phyloP scores from a whole-genome alignment of 2,113 vertebrate genomes.

The Thymallus thymallus region DNA sequence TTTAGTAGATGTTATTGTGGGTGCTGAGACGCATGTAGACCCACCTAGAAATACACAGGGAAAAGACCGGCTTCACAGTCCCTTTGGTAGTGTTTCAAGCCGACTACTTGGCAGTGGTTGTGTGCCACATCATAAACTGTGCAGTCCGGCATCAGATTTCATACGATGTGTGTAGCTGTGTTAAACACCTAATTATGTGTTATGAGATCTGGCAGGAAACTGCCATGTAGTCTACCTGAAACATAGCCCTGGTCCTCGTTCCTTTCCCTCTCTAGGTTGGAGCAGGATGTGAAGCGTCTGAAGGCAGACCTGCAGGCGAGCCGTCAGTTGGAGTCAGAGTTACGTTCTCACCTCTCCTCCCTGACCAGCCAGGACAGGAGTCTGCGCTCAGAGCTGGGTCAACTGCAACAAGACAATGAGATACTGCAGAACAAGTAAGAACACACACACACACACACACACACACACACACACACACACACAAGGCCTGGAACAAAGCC shows the following conservation, averaged over 20 bases:
- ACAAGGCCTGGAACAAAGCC: not conserved
- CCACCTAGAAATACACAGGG: not conserved
- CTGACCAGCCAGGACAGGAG: constrained; percentile 88
- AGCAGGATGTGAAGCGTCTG: constrained; percentile 97
- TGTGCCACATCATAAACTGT: too few relatives aligned
- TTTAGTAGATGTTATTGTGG: too few relatives aligned
- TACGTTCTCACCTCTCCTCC: constrained; percentile 92
- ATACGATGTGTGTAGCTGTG: too few relatives aligned
- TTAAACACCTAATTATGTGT: too few relatives aligned
- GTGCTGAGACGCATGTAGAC: too few relatives aligned
- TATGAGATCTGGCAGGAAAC: too few relatives aligned
- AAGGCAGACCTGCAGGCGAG: constrained; percentile 97
- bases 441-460: constrained; percentile 2
- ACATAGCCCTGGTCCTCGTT: not conserved
- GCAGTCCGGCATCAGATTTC: too few relatives aligned
- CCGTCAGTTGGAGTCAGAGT: constrained; percentile 93
- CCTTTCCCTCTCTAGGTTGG: constrained; percentile 79
- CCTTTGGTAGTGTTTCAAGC: too few relatives aligned
- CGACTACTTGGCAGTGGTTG: too few relatives aligned
- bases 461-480: not conserved
- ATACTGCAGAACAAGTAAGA: constrained; percentile 95
- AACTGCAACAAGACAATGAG: constrained; percentile 95
- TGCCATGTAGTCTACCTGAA: too few relatives aligned
- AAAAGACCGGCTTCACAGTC: too few relatives aligned
- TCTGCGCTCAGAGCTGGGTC: constrained; percentile 88